Conservation (phyloP, 1,140 invertebrate species). For the Drosophila novamexicana region DNA sequence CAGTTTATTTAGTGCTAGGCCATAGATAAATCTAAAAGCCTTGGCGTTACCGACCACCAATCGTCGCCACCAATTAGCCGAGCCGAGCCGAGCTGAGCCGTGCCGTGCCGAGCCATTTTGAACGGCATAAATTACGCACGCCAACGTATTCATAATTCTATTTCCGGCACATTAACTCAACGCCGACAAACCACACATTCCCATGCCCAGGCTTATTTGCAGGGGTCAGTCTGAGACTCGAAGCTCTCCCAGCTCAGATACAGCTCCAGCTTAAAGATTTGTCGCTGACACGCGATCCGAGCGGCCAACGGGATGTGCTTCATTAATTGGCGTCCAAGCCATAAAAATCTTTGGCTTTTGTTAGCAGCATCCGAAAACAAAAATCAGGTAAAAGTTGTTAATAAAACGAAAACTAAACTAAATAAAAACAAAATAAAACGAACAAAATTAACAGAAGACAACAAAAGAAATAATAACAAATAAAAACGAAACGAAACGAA, state of each 20-base stretch:
- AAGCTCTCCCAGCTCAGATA: slow-evolving; percentile 6
- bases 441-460: slow-evolving; percentile 8
- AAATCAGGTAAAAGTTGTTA: slow-evolving; percentile 79
- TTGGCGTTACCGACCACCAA: slow-evolving; percentile 24
- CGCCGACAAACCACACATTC: slow-evolving; percentile 32
- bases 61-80: slow-evolving; percentile 8
- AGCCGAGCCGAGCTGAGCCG: background rate
- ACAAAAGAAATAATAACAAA: slow-evolving; percentile 8
- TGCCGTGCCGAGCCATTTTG: slow-evolving; percentile 53
- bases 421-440: slow-evolving; percentile 39
- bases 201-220: slow-evolving; percentile 22
- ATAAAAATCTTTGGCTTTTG: slow-evolving; percentile 37
- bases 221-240: slow-evolving; percentile 38
- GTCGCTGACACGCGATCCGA: slow-evolving; percentile 74
- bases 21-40: slow-evolving; percentile 81
- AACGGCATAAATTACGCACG: slow-evolving; percentile 77
- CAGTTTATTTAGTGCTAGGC: slow-evolving; percentile 75
- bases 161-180: slow-evolving; percentile 76
- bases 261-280: slow-evolving; percentile 50
- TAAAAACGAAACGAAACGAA: background rate
- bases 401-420: slow-evolving; percentile 73
- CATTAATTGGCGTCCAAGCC: slow-evolving; percentile 69
- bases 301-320: slow-evolving; percentile 75
- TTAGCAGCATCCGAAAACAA: slow-evolving; percentile 33
- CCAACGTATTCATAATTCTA: slow-evolving; percentile 82